phyloP scores from a whole-genome alignment of 2,797 vertebrate species.

The Glyptemys insculpta region DNA sequence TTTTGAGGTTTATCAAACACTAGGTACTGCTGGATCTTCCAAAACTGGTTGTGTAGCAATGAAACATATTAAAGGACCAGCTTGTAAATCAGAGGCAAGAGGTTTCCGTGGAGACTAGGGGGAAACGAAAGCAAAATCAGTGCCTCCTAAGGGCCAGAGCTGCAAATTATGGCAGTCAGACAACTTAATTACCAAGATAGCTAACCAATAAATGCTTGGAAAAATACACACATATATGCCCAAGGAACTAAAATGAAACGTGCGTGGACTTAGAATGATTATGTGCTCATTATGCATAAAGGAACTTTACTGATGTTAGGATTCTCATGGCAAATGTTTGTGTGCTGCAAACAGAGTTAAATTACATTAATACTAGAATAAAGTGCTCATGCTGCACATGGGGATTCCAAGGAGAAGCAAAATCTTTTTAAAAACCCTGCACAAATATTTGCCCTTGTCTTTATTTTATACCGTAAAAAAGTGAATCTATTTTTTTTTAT shows the following conservation, averaged over 20 bases:
- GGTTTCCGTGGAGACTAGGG: not conserved
- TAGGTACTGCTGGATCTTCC: not conserved
- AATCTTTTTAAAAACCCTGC: not conserved
- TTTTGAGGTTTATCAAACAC: not conserved
- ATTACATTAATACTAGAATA: not conserved
- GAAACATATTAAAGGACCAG: not conserved
- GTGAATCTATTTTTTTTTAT: no score
- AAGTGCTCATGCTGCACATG: not conserved
- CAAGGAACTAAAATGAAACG: not conserved
- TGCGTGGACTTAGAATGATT: not conserved
- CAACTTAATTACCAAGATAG: not conserved
- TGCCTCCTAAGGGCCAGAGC: not conserved
- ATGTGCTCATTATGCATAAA: not conserved
- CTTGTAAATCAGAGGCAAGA: not conserved
- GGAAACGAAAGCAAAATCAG: not conserved
- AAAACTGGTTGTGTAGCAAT: not conserved
- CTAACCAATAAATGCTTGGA: not conserved
- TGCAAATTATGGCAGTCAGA: not conserved
- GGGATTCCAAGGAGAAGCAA: not conserved
- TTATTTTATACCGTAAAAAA: no score
- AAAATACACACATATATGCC: not conserved
- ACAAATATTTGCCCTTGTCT: not conserved
- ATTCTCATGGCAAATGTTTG: not conserved
- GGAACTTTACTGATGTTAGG: not conserved
- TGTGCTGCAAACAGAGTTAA: not conserved